phyloP scores from a whole-genome alignment of 2,888 invertebrate genomes.

The Myathropa florea region DNA sequence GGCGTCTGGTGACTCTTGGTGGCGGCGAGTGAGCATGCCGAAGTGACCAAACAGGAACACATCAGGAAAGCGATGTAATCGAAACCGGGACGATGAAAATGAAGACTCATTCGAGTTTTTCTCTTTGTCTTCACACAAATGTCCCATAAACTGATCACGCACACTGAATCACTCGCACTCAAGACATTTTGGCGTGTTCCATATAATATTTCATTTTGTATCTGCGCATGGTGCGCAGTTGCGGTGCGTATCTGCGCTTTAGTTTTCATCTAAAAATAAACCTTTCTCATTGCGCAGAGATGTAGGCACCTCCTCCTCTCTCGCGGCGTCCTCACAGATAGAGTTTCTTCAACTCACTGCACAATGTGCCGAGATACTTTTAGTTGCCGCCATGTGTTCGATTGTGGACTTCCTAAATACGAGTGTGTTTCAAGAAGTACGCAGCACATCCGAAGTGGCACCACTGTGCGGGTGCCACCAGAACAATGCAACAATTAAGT shows the following conservation, averaged over 20 bases:
- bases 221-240: slow-evolving; percentile 47
- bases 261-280: slow-evolving; percentile 56
- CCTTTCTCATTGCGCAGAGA: slow-evolving; percentile 41
- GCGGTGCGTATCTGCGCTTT: slow-evolving; percentile 52
- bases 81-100: slow-evolving; percentile 39
- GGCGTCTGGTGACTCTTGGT: neutral
- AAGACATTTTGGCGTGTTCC: slow-evolving; percentile 5
- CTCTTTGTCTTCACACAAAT: neutral
- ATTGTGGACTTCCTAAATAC: neutral
- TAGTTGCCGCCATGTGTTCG: neutral
- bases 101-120: slow-evolving; percentile 30
- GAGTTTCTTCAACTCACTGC: slow-evolving; percentile 44
- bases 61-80: slow-evolving; percentile 48
- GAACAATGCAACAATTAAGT: slow-evolving; percentile 63
- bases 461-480: neutral
- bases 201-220: slow-evolving; percentile 36
- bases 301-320: neutral
- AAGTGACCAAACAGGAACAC: slow-evolving; percentile 52
- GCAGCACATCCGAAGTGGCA: slow-evolving; percentile 17
- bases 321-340: neutral
- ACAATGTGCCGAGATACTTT: no score
- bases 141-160: slow-evolving; percentile 19
- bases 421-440: neutral
- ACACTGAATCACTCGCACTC: neutral
- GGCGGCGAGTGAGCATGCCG: neutral